Percentiles rank a stretch among this genome's conserved stretches.
These are phyloP conservation scores for Mobula hypostoma DNA, from an alignment of 2,113 vertebrate genomes.

Conservation along the genomic window DNA sequence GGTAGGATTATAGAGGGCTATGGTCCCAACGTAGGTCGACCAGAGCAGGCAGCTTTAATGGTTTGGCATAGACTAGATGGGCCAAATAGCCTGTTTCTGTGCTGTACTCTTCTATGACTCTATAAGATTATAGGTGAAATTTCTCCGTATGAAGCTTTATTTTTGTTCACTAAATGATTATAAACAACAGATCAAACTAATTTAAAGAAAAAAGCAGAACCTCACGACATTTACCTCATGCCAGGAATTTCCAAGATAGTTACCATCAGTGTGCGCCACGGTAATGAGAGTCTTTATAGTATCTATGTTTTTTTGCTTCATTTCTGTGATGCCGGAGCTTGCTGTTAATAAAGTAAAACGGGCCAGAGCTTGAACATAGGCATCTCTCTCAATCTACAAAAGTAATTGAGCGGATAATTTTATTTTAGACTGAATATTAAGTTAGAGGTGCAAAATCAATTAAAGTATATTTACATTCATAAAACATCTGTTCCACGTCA, in stretches of 20 bases:
- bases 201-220: not conserved
- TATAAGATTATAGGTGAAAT: not conserved
- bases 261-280: constrained; percentile 92
- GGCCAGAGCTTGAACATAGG: constrained; percentile 89
- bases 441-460: not conserved
- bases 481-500: too few relatives aligned
- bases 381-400: constrained; percentile 84
- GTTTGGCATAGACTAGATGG: too few relatives aligned
- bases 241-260: constrained; percentile 95
- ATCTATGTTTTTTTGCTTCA: constrained; percentile 99
- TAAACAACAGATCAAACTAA: not conserved
- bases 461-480: too few relatives aligned
- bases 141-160: not conserved
- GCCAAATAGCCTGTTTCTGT: too few relatives aligned
- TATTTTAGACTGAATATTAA: not conserved
- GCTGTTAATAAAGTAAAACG: constrained; percentile 90
- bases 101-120: too few relatives aligned
- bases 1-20: too few relatives aligned
- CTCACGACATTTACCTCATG: constrained; percentile 68
- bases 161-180: not conserved
- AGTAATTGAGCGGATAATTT: not conserved
- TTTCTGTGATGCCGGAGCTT: constrained; percentile 97
- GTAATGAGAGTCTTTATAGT: constrained; percentile 97
- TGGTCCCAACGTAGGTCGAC: too few relatives aligned
- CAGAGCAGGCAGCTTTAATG: too few relatives aligned